Percentiles rank a stretch among this genome's conserved stretches.
Evolutionary conservation across 1,140 invertebrate genomes (phyloP).

Genomic region (Rhagoletis zephyria): DNA sequence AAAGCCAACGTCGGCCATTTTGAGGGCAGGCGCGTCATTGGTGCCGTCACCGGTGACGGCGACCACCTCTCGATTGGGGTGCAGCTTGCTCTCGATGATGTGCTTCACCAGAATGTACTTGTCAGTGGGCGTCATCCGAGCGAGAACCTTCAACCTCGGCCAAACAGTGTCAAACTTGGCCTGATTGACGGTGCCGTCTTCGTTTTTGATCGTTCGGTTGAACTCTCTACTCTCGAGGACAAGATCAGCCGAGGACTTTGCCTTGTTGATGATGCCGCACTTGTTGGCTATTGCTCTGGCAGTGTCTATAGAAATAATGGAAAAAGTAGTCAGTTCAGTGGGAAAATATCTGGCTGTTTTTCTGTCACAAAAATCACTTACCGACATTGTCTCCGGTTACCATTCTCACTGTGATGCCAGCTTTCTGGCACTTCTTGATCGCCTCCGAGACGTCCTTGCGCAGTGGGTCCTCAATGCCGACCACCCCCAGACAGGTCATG

Average conservation of each 20-base stretch:
- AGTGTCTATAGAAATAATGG: too few relatives aligned
- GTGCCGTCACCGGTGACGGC: constrained; percentile 99
- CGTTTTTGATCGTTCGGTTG: constrained; percentile 92
- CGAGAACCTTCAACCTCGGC: constrained; percentile 95
- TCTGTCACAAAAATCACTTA: too few relatives aligned
- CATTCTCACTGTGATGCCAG: constrained; percentile 99
- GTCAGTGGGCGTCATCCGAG: constrained; percentile 97
- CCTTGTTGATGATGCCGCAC: too few relatives aligned
- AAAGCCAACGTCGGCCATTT: constrained; percentile 99
- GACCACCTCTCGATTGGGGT: constrained; percentile 94
- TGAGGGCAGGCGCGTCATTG: constrained; percentile 96
- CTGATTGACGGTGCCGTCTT: constrained; percentile 91
- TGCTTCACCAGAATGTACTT: constrained; percentile 98
- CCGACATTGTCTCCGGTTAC: constrained; percentile 99
- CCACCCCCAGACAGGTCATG: too few relatives aligned
- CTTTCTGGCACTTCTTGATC: constrained; percentile 94
- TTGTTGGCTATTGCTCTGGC: constrained; percentile 97
- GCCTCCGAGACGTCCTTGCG: too few relatives aligned
- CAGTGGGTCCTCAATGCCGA: too few relatives aligned
- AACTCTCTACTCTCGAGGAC: constrained; percentile 99
- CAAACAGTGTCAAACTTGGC: constrained; percentile 97
- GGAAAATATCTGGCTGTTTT: too few relatives aligned
- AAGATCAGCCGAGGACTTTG: constrained; percentile 94
- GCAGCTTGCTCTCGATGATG: constrained; percentile 96
- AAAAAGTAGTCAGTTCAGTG: too few relatives aligned